Evolutionary conservation across 2,888 invertebrate species (phyloP), one percentile per base, ranked within the genome.

Genomic region (Diadegma fenestrale): DNA sequence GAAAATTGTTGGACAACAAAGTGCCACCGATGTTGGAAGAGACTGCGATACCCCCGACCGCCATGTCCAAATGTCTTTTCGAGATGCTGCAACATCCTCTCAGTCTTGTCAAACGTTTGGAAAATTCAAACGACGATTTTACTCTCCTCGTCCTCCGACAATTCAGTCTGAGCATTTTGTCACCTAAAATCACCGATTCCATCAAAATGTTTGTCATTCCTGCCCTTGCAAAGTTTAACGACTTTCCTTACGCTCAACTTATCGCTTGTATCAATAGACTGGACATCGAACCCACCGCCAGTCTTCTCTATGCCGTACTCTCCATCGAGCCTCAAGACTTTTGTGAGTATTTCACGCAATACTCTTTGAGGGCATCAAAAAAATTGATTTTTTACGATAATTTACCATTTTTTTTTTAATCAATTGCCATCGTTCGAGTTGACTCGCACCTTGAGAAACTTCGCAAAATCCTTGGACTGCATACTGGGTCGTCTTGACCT

Each of bases 1-100:
- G 97, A 87, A 94, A 94, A 79, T 93, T 98, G 75, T 92, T 98
- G 88, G 97, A 98, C 87, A 94, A 95, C 75, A 95, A 95, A 90
- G 95, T 96, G 90, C 97, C 97, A 33, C 96, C 96, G 10, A 94
- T 96, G 88, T 95, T 96, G 88, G 97, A 97, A 63, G 95, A 95
- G 37, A 96, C 96, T 0, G 92, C 96, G 0, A 95, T 95, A 82
- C 96, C 97, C 37, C 97, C 97, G 0, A 97, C 97, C 41, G 96
- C 96, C 1, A 94, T 97, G 30, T 95, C 97, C 8, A 96, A 96
- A 54, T 97, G 97, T 85, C 94, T 98, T 2, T 94, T 97, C 80
- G 96, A 97, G 89, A 95, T 98, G 90, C 95, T 98, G 82, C 95
- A 96, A 89, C 95, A 97, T 87, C 98, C 98, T 0, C 94, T 98